phyloP scores from a whole-genome alignment of 2,113 vertebrate genomes.

The Bagarius yarrelli region DNA sequence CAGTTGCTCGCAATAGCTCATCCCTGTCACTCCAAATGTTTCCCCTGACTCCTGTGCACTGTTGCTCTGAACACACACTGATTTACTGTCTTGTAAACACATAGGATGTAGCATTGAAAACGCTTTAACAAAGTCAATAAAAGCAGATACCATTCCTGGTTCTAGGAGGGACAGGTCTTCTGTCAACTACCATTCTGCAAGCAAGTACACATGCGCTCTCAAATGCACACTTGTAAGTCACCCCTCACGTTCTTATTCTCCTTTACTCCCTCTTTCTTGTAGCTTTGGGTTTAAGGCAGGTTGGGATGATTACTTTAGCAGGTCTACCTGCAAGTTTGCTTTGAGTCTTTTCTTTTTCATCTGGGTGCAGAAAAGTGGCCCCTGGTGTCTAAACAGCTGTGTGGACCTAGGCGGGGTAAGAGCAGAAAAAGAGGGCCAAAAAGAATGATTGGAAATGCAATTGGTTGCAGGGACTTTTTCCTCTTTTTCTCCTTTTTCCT shows the following conservation, averaged over 20 bases:
- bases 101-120: conserved; percentile 78
- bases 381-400: conserved; percentile 74
- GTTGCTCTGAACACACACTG: conserved; percentile 59
- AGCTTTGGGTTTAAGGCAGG: conserved; percentile 62
- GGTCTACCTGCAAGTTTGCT: conserved; percentile 75
- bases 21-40: conserved; percentile 21
- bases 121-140: conserved; percentile 81
- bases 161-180: conserved; percentile 53
- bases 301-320: conserved; percentile 75
- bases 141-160: conserved; percentile 75
- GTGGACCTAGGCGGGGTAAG: conserved; percentile 69
- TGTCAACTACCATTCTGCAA: not conserved
- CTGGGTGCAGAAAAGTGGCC: conserved; percentile 74
- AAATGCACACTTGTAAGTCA: conserved; percentile 20
- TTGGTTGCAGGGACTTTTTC: conserved; percentile 62
- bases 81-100: conserved; percentile 81
- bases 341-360: conserved; percentile 72
- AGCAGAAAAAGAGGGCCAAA: conserved; percentile 63
- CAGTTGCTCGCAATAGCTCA: conserved; percentile 27
- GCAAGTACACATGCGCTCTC: not conserved
- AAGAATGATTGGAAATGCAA: conserved; percentile 72
- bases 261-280: conserved; percentile 55
- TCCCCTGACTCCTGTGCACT: conserved; percentile 36
- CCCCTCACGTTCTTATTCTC: conserved; percentile 43
- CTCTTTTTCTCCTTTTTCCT: conserved; percentile 1